Evolutionary conservation across 2,113 vertebrate genomes (phyloP).

Genomic region (Oreotragus oreotragus): DNA sequence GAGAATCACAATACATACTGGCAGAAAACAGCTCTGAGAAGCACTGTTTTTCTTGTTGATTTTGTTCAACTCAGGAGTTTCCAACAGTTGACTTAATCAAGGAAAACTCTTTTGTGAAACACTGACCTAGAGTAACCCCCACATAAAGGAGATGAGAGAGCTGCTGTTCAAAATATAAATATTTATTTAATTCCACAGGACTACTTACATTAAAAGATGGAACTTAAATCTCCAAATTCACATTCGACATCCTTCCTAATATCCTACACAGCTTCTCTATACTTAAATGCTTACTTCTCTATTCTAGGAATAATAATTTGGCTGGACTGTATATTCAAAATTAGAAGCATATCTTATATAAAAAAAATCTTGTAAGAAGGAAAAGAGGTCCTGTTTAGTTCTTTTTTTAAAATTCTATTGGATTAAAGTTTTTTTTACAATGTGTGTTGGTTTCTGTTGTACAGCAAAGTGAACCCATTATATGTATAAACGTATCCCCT

Average conservation of each 20-base stretch:
- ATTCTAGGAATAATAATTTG: neutral
- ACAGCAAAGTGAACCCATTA: neutral
- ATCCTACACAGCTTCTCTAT: neutral
- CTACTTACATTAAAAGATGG: neutral
- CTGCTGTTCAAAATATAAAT: neutral
- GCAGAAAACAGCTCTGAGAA: neutral
- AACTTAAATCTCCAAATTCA: neutral
- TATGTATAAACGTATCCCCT: neutral
- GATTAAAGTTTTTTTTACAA: neutral
- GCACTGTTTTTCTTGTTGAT: neutral
- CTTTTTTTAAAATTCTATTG: neutral
- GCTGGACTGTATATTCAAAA: neutral
- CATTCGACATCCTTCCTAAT: neutral
- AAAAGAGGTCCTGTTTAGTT: neutral
- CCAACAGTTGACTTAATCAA: neutral
- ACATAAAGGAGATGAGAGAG: neutral
- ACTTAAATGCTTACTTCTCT: neutral
- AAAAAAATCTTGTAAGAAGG: conserved; percentile 8
- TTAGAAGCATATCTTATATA: neutral
- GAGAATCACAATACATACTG: neutral
- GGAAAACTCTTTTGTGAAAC: neutral
- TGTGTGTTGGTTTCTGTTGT: neutral
- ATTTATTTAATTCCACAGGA: neutral
- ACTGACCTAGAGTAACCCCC: neutral
- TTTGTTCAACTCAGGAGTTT: neutral